Base-by-base conservation (phyloP, 1,140 invertebrate species). In the Diabrotica undecimpunctata region DNA sequence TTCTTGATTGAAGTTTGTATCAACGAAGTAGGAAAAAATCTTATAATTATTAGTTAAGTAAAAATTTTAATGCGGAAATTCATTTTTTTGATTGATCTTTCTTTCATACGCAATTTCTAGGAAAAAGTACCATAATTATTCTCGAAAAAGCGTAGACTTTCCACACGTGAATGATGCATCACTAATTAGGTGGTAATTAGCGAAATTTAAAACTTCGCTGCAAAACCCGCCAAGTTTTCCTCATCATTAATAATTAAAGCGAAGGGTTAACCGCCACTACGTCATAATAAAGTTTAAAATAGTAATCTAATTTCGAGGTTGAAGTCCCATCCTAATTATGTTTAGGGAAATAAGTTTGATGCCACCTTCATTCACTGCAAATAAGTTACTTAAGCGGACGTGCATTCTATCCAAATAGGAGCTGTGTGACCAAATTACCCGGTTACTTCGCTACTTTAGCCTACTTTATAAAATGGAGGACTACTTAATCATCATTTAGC, bases 171-270 rank as follows among this genome's bases (percentile, higher is more conserved):
- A 57, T 57, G 36, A 57, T 57, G 37, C 10, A 57, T 57, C 11
- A n/a, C 12, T 7, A 5, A 37, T 57, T 7, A 35, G 12, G 9
- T 38, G 10, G n/a, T 37, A 46, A 46, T 8, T 46, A n/a, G 10
- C 36, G 12, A 57, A 12, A 57, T 9, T 57, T 57, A 57, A 57
- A 57, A 57, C 55, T 41, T 12, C 12, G 11, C 5, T 10, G 35
- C 9, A 38, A 25, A 57, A 14, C 11, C 37, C 25, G 7, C 7
- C 25, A 57, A 57, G 25, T 57, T 57, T 57, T 57, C 37, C n/a
- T 41, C 55, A 57, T 57, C 55, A 37, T 37, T 57, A 57, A 37
- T 57, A 57, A 57, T 57, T 57, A 57, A 38, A 57, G 55, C 35
- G 55, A 57, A 37, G 55, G 55, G 25, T 57, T 57, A 37, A 12